These are phyloP conservation scores for Raphicerus campestris DNA, from an alignment of 2,113 vertebrate genomes.

Conservation along the genomic window DNA sequence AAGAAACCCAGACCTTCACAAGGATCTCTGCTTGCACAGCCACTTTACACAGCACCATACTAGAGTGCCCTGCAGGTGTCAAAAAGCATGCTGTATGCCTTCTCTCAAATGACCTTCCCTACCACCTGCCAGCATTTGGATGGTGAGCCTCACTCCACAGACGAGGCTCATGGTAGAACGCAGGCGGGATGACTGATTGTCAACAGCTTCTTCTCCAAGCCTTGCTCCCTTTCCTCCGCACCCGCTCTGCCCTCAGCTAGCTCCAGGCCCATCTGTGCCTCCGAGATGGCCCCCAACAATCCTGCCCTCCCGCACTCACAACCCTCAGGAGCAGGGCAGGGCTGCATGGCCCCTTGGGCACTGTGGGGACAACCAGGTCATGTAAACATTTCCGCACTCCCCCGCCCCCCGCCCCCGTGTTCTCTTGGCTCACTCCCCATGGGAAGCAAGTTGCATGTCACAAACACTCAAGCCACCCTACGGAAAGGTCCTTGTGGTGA, in stretches of 20 bases:
- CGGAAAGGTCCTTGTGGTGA: fast-evolving
- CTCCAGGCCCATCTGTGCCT: neutral
- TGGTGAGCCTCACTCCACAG: neutral
- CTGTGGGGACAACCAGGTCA: fast-evolving
- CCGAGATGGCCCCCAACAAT: neutral
- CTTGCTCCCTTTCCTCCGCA: neutral
- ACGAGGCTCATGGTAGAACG: neutral
- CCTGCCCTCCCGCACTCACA: neutral
- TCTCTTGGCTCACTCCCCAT: neutral
- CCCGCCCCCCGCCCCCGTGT: fast-evolving
- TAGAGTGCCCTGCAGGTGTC: neutral
- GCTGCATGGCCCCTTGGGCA: neutral
- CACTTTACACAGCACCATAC: neutral
- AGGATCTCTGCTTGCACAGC: neutral
- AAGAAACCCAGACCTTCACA: neutral
- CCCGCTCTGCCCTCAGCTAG: too few relatives aligned
- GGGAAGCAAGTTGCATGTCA: neutral
- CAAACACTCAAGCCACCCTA: neutral
- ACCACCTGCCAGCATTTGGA: neutral
- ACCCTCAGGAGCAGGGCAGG: neutral
- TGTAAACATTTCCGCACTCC: neutral
- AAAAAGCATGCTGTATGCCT: neutral
- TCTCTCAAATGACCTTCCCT: neutral
- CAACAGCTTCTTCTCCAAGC: neutral
- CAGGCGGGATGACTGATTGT: fast-evolving